Conservation (phyloP, 2,113 vertebrate genomes). For the Cettia cetti region DNA sequence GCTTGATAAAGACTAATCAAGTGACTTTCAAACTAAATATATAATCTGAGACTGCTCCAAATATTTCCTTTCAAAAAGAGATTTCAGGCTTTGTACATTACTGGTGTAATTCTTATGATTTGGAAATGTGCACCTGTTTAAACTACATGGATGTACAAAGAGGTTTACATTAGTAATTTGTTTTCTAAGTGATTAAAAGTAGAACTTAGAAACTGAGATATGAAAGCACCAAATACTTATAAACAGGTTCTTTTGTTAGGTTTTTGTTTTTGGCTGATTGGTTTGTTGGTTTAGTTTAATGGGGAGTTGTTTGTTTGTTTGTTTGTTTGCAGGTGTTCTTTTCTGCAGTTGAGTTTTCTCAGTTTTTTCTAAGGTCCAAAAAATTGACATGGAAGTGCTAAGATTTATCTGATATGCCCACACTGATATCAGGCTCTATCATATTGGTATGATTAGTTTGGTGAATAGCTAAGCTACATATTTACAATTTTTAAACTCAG, state of each 20-base stretch:
- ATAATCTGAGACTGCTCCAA: background rate
- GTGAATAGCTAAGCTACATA: background rate
- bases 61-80: background rate
- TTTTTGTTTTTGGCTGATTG: background rate
- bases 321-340: background rate
- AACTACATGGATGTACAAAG: background rate
- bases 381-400: background rate
- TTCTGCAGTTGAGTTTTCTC: background rate
- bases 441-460: background rate
- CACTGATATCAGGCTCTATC: background rate
- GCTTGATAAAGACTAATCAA: background rate
- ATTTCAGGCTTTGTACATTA: background rate
- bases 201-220: background rate
- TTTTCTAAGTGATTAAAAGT: background rate
- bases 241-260: background rate
- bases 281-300: background rate
- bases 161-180: background rate
- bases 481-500: background rate
- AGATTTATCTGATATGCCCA: background rate
- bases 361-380: rapidly evolving
- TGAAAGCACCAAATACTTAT: background rate
- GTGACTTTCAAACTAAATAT: background rate
- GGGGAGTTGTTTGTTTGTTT: background rate
- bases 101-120: background rate
- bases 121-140: background rate